These are phyloP conservation scores for Perdita meconis DNA, from an alignment of 2,888 invertebrate genomes.

Conservation along the genomic window DNA sequence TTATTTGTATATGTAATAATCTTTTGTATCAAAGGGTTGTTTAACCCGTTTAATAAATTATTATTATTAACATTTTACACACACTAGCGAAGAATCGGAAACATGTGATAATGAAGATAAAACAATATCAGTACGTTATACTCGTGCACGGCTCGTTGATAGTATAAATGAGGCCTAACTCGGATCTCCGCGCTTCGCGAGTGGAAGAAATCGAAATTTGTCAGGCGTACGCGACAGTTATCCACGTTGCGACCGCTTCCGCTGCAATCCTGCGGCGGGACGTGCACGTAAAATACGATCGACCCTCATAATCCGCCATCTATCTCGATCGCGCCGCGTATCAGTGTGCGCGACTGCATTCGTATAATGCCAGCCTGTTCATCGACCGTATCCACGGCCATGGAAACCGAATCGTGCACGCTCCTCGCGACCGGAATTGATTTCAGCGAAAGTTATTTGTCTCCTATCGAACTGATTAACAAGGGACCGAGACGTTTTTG, in stretches of 20 bases:
- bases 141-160: too few species aligned
- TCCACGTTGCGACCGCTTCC: constrained; percentile 6
- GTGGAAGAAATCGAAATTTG: neutral
- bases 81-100: too few species aligned
- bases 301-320: constrained; percentile 60
- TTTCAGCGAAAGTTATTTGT: constrained; percentile 20
- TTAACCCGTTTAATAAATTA: too few species aligned
- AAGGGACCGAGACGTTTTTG: neutral
- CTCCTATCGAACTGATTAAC: constrained; percentile 23
- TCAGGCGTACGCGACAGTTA: constrained; percentile 18
- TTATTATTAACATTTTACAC: too few species aligned
- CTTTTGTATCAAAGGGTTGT: too few species aligned
- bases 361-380: constrained; percentile 38
- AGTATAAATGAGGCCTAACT: too few species aligned
- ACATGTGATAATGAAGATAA: too few species aligned
- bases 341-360: constrained; percentile 40
- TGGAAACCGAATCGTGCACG: constrained; percentile 22
- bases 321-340: constrained; percentile 50
- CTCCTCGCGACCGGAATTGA: constrained; percentile 26
- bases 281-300: constrained; percentile 51
- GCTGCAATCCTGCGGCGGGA: constrained; percentile 21
- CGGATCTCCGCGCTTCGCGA: too few species aligned
- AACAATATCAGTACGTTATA: too few species aligned
- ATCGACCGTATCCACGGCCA: constrained; percentile 34
- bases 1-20: too few species aligned